phyloP scores from a whole-genome alignment of 2,888 invertebrate genomes.

The Cantharis rufa region DNA sequence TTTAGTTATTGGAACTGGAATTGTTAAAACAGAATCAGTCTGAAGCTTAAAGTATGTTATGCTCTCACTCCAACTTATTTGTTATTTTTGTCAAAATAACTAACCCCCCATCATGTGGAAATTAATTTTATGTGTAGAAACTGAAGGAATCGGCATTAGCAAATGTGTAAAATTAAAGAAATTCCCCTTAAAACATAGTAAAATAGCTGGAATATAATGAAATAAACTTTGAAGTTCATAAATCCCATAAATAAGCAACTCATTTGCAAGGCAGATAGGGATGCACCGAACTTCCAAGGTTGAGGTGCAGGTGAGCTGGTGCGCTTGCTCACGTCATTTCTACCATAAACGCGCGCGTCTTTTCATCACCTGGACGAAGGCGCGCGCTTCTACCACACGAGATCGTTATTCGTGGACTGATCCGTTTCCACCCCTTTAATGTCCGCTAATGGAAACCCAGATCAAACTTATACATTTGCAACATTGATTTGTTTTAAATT shows the following conservation, averaged over 20 bases:
- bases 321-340: slow-evolving; percentile 38
- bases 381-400: slow-evolving; percentile 46
- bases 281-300: slow-evolving; percentile 53
- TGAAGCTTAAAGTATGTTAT: neutral
- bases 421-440: slow-evolving; percentile 53
- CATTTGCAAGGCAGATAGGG: slow-evolving; percentile 57
- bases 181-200: slow-evolving; percentile 2
- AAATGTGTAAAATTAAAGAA: neutral
- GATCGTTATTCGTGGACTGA: slow-evolving; percentile 57
- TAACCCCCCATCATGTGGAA: neutral
- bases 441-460: slow-evolving; percentile 51
- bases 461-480: slow-evolving; percentile 28
- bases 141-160: neutral
- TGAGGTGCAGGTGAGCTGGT: slow-evolving; percentile 35
- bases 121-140: neutral
- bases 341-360: slow-evolving; percentile 38
- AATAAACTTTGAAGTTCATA: slow-evolving; percentile 54
- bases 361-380: slow-evolving; percentile 37
- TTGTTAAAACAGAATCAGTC: neutral
- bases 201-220: slow-evolving; percentile 19
- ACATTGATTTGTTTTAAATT: slow-evolving; percentile 12
- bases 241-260: slow-evolving; percentile 57
- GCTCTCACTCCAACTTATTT: neutral
- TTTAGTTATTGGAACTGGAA: no score
- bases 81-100: neutral